Evolutionary conservation across 2,797 vertebrate species (phyloP), one percentile per base, ranked within the genome.

Genomic region (Arvicola amphibius): DNA sequence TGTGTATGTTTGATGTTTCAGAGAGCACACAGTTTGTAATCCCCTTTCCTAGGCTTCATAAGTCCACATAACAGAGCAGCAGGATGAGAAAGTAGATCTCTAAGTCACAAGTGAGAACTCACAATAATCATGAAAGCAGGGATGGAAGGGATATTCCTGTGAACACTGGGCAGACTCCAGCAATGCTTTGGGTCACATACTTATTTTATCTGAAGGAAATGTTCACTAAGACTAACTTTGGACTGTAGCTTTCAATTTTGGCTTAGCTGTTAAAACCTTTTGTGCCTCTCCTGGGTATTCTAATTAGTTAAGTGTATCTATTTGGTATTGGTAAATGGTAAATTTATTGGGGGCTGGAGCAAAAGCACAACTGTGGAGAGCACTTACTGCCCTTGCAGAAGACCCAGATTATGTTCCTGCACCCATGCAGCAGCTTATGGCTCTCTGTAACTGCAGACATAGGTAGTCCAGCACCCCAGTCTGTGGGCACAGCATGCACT

Each of bases 141-240:
- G 40, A 8, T 17, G 51, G 40, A 76, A 67, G 59, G 40, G 84
- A 11, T 13, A 53, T 48, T 16, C 86, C 85, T 27, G n/a, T 73
- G 51, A 76, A 61, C 7, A 76, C 63, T 69, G 71, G 59, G 21
- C 40, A 78, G 67, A 12, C 2, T 88, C 90, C 73, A 78, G 3
- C 61, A 65, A 81, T 95, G 23, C 92, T 85, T 96, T 56, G n/a
- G 7, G 27, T 87, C 16, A 34, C 29, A 80, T 84, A 37, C 51
- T 90, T 81, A 56, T 6, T 96, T 89, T 79, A 65, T 78, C 80
- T 32, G 61, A 95, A 74, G 78, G 88, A 95, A 92, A 81, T 69
- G 71, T 53, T 71, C 84, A 59, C 29, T 86, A n/a, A 94, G 46
- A 67, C 2, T 90, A 74, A 93, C 67, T 77, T 85, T n/a, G 0